Conservation (phyloP, 1,140 invertebrate genomes). For the Drosophila pallidifrons region DNA sequence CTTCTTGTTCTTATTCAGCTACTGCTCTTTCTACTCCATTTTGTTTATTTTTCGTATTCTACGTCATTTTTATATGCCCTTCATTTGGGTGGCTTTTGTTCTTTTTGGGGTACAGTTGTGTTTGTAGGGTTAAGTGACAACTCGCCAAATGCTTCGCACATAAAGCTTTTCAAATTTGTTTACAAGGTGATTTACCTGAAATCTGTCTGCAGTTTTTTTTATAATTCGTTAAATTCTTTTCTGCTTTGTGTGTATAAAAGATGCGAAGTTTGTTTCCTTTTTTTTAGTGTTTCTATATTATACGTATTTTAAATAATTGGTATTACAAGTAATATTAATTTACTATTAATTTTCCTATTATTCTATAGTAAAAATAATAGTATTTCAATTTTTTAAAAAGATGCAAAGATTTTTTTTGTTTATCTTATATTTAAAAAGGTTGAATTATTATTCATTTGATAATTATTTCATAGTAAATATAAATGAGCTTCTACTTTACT, state of each 20-base stretch:
- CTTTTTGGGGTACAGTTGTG: conserved; percentile 79
- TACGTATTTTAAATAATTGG: too few species aligned
- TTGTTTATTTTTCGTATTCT: conserved; percentile 32
- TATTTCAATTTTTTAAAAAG: too few species aligned
- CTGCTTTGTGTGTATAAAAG: not conserved
- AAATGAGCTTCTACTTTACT: too few species aligned
- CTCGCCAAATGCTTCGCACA: conserved; percentile 17
- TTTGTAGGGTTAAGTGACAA: conserved; percentile 62
- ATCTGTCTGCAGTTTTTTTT: not conserved
- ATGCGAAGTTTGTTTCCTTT: too few species aligned
- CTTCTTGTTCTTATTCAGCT: conserved; percentile 18
- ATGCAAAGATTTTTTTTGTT: too few species aligned
- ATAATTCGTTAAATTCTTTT: not conserved
- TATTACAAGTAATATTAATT: too few species aligned
- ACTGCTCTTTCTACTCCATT: conserved; percentile 5
- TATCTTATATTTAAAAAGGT: too few species aligned
- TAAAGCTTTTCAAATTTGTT: conserved; percentile 41
- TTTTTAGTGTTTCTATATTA: too few species aligned
- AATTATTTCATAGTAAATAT: too few species aligned
- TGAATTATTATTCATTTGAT: too few species aligned
- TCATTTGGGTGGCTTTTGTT: conserved; percentile 77
- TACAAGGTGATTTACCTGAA: not conserved
- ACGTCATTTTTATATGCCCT: conserved; percentile 76
- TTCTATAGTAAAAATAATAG: too few species aligned
- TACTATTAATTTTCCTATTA: too few species aligned